A percentile compares a stretch with the other conserved stretches of the same genome.
phyloP scores from a whole-genome alignment of 2,888 invertebrate genomes.

The Zootermopsis nevadensis region DNA sequence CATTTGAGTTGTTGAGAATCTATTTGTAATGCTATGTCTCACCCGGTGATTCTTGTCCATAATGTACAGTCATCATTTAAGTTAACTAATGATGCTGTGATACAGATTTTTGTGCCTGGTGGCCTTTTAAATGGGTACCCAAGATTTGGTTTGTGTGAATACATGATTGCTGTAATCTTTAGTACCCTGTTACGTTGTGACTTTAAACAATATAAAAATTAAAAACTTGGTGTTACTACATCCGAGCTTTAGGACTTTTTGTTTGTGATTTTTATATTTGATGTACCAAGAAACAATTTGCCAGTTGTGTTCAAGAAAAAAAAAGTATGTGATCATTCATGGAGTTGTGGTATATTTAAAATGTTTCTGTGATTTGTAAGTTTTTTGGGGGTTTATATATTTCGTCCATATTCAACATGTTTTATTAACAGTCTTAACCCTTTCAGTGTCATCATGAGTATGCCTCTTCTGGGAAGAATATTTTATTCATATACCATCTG shows the following conservation, averaged over 20 bases:
- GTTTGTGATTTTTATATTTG: not conserved
- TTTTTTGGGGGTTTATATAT: not conserved
- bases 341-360: not conserved
- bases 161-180: too few species aligned
- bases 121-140: not conserved
- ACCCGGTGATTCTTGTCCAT: not conserved
- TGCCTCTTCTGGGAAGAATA: too few species aligned
- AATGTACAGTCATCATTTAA: not conserved
- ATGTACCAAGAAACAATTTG: not conserved
- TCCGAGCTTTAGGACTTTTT: too few species aligned
- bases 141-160: too few species aligned
- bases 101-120: not conserved
- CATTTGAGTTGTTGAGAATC: too few species aligned
- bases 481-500: too few species aligned
- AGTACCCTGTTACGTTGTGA: too few species aligned
- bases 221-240: too few species aligned
- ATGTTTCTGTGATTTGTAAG: not conserved
- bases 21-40: not conserved
- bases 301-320: not conserved
- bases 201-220: too few species aligned
- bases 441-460: too few species aligned
- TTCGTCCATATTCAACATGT: not conserved
- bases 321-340: not conserved
- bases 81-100: not conserved
- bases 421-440: not conserved